Conservation (phyloP, 2,797 vertebrate species). For the Neoniphon sammara region DNA sequence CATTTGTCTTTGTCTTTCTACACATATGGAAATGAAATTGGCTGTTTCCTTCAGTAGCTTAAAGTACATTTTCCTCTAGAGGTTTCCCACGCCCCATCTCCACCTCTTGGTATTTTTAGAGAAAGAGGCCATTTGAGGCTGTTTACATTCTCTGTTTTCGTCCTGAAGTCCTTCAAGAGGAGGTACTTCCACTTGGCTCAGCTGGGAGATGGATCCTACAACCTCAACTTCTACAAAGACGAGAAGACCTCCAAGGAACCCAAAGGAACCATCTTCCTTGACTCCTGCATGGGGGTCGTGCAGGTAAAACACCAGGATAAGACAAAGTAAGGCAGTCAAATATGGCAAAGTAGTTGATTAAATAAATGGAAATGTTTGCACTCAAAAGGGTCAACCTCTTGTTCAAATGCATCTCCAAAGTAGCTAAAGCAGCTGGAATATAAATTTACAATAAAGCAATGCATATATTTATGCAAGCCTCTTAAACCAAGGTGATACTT, state of each 20-base stretch:
- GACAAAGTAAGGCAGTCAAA: background rate
- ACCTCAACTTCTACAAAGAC: conserved; percentile 99
- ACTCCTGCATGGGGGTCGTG: conserved; percentile 98
- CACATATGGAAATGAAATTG: background rate
- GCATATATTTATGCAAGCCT: background rate
- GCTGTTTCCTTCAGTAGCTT: conserved; percentile 3
- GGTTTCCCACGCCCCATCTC: conserved; percentile 54
- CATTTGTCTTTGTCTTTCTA: no score
- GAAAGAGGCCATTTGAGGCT: conserved; percentile 24
- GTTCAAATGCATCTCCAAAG: background rate
- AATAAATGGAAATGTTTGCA: background rate
- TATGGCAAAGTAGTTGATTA: background rate
- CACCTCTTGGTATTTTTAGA: conserved; percentile 49
- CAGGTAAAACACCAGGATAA: conserved; percentile 83
- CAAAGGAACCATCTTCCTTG: conserved; percentile 99
- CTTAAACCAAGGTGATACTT: background rate
- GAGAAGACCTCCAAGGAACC: conserved; percentile 99
- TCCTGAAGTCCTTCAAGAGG: conserved; percentile 94
- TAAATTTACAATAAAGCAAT: background rate
- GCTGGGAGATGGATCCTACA: conserved; percentile 97
- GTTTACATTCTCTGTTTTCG: conserved; percentile 28
- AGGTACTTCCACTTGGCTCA: conserved; percentile 98
- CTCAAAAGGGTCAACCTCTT: background rate
- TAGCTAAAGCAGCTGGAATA: background rate
- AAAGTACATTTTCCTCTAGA: conserved; percentile 12